These are phyloP conservation scores for Euleptes europaea DNA, from an alignment of 2,113 vertebrate species.

Conservation along the genomic window DNA sequence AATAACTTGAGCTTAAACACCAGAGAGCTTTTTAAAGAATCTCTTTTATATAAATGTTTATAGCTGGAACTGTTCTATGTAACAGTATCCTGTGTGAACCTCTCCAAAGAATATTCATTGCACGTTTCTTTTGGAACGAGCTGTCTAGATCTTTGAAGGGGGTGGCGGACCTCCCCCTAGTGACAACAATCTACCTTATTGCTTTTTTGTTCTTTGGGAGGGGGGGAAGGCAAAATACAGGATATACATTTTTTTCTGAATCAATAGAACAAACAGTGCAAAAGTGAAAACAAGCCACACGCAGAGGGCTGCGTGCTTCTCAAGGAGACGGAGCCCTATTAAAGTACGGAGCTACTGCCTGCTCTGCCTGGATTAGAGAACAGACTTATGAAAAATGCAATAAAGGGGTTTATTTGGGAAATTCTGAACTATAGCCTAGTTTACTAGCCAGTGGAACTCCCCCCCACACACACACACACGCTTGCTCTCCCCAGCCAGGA, in stretches of 20 bases:
- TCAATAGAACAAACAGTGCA: not conserved
- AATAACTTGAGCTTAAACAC: not conserved
- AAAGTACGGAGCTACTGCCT: too few species aligned
- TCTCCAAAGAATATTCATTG: not conserved
- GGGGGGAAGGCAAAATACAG: too few species aligned
- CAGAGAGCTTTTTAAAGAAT: not conserved
- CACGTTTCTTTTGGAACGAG: not conserved
- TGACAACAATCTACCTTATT: too few species aligned
- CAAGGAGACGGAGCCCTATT: not conserved
- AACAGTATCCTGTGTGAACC: not conserved
- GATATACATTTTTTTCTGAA: too few species aligned
- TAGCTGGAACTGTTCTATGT: not conserved
- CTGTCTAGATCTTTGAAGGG: not conserved
- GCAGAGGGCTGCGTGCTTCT: not conserved
- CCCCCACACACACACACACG: too few species aligned
- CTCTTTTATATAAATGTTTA: slow-evolving; percentile 5
- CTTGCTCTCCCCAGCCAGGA: too few species aligned
- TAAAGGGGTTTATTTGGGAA: not conserved
- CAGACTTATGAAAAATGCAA: too few species aligned
- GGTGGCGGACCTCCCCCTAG: not conserved
- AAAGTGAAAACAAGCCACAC: not conserved
- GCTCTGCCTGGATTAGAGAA: too few species aligned
- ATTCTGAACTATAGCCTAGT: not conserved
- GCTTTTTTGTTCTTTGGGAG: too few species aligned
- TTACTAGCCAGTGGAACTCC: not conserved